These are phyloP conservation scores for Syngnathus scovelli DNA, from an alignment of 2,113 vertebrate species.

Conservation along the genomic window DNA sequence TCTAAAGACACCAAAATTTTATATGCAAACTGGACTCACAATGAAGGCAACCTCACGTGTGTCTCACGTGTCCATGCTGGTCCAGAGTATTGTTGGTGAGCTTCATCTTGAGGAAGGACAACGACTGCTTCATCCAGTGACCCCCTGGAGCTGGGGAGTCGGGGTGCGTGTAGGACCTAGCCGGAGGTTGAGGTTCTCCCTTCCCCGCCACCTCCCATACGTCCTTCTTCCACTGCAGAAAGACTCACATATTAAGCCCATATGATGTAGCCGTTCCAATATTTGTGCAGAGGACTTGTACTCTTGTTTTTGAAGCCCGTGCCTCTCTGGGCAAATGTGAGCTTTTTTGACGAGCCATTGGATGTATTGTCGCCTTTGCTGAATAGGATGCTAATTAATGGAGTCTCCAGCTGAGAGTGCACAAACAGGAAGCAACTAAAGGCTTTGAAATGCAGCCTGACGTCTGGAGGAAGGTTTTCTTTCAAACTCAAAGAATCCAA, in stretches of 20 bases:
- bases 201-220: constrained; percentile 83
- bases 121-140: constrained; percentile 85
- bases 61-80: constrained; percentile 79
- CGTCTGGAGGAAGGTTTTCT: constrained; percentile 44
- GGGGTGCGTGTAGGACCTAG: constrained; percentile 79
- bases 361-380: constrained; percentile 25
- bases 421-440: constrained; percentile 68
- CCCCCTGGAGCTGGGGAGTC: constrained; percentile 82
- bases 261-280: no score
- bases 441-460: constrained; percentile 64
- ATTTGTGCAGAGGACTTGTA: no score
- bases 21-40: not conserved
- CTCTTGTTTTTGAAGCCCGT: no score
- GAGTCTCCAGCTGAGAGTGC: constrained; percentile 54
- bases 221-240: constrained; percentile 80
- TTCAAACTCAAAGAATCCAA: not conserved
- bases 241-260: no score
- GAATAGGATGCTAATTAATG: constrained; percentile 66
- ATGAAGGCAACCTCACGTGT: not conserved
- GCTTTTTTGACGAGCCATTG: constrained; percentile 17
- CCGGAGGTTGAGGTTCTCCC: constrained; percentile 80
- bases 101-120: constrained; percentile 85
- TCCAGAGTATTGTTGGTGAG: constrained; percentile 88
- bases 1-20: constrained; percentile 40
- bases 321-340: constrained; percentile 28